A percentile compares a stretch with the other conserved stretches of the same genome.
Conservation (phyloP, 2,888 invertebrate genomes). For the Cephus pulcher region DNA sequence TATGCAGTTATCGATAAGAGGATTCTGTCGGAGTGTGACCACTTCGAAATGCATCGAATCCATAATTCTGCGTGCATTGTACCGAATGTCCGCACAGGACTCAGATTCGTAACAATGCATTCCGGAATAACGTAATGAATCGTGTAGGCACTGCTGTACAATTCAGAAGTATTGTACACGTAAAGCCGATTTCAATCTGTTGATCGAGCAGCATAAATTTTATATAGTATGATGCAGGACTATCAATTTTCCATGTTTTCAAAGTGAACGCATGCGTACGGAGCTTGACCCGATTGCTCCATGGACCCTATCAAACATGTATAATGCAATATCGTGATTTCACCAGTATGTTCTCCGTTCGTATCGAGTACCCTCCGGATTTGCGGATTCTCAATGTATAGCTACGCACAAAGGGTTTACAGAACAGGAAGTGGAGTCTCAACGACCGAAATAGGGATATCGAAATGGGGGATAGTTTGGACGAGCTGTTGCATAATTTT, state of each 20-base stretch:
- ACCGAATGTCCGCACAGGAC: not conserved
- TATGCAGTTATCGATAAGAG: not conserved
- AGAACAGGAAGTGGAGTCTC: not conserved
- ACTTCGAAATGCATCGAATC: not conserved
- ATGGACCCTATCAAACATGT: not conserved
- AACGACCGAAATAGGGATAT: not conserved
- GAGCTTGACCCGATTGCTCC: not conserved
- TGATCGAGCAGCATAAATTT: not conserved
- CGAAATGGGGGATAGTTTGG: not conserved
- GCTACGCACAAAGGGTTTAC: not conserved
- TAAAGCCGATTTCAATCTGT: not conserved
- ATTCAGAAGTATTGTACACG: not conserved
- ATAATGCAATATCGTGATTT: not conserved
- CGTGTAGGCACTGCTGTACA: not conserved
- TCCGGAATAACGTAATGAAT: not conserved
- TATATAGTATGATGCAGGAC: not conserved
- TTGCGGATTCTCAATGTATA: not conserved
- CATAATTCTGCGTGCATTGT: not conserved
- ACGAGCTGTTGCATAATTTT: not conserved
- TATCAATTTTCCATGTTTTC: not conserved
- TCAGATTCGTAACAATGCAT: not conserved
- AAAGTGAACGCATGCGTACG: not conserved
- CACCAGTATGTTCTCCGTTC: not conserved
- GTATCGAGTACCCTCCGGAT: not conserved
- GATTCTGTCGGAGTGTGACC: too few species aligned